phyloP scores from a whole-genome alignment of 2,888 invertebrate genomes.

The Harpalus rufipes region DNA sequence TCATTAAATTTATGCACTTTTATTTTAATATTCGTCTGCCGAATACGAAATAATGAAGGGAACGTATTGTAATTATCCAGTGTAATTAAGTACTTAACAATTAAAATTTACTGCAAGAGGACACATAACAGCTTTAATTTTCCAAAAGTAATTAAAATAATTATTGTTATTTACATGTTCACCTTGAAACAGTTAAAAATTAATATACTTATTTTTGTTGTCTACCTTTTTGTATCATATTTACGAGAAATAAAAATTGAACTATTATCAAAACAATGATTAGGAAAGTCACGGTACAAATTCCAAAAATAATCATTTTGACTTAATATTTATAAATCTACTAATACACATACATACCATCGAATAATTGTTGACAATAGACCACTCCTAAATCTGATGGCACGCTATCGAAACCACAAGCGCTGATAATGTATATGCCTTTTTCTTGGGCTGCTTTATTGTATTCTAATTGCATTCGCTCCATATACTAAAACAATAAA shows the following conservation, averaged over 20 bases:
- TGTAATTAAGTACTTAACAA: neutral
- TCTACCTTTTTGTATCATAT: too few species aligned
- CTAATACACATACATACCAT: slow-evolving; percentile 77
- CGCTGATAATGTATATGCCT: slow-evolving; percentile 91
- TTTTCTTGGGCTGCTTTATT: slow-evolving; percentile 86
- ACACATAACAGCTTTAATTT: neutral
- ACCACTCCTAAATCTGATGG: slow-evolving; percentile 92
- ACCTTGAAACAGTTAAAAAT: neutral
- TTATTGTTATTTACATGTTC: neutral
- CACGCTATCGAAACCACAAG: slow-evolving; percentile 96
- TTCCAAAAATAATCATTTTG: slow-evolving; percentile 13
- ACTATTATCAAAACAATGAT: neutral
- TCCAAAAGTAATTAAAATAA: neutral
- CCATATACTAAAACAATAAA: slow-evolving; percentile 84
- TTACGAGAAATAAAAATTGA: neutral
- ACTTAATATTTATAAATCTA: neutral
- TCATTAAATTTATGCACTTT: slow-evolving; percentile 1
- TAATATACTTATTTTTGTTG: too few species aligned
- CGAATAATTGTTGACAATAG: slow-evolving; percentile 88
- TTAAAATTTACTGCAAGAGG: neutral
- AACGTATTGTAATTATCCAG: neutral
- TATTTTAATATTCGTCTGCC: neutral
- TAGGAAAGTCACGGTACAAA: slow-evolving; percentile 11
- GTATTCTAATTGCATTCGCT: slow-evolving; percentile 91
- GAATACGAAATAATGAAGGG: neutral